Evolutionary conservation across 2,888 invertebrate species (phyloP), one percentile per base, ranked within the genome.

Genomic region (Molanna angustata): DNA sequence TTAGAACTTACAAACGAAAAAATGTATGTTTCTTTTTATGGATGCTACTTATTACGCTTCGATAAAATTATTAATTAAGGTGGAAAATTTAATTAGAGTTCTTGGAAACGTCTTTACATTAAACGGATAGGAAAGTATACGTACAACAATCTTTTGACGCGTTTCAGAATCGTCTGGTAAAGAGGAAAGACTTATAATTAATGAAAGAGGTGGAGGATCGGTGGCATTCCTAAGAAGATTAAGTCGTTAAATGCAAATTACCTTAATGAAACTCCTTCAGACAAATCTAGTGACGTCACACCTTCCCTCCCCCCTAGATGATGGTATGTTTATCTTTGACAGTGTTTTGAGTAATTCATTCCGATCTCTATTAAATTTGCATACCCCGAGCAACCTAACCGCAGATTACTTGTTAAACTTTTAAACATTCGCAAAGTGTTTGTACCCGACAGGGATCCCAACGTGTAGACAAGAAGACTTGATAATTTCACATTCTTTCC

Each of bases 211-310:
- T 51, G 51, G 44, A 22, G 35, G 52, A 52, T 58, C 48, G 52
- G 44, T 35, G 47, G 48, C 55, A 49, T 56, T 53, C 58, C 52
- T 49, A 51, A 56, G 48, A 43, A 56, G 58, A 58, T 58, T 58
- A 58, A 41, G 56, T 56, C 55, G 52, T 58, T 58, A 58, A 58
- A 58, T 58, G 58, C 56, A 58, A 58, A 58, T 58, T 53, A 53
- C 46, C 47, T 44, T 53, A 58, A 58, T 58, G 58, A 58, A 56
- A 48, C 50, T 50, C 48, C 52, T 35, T 52, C 47, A 18, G 27
- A 16, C 40, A 17, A 22, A 20, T 14, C 14, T 20, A 46, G 37
- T 46, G 20, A 35, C 18, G 35, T 46, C 46, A 43, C 22, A 11
- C 7, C 27, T 50, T 21, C 22, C 22, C n/a, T n/a, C 17, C 47